Evolutionary conservation across 2,888 invertebrate genomes (phyloP).

Genomic region (Punctoribates punctum): DNA sequence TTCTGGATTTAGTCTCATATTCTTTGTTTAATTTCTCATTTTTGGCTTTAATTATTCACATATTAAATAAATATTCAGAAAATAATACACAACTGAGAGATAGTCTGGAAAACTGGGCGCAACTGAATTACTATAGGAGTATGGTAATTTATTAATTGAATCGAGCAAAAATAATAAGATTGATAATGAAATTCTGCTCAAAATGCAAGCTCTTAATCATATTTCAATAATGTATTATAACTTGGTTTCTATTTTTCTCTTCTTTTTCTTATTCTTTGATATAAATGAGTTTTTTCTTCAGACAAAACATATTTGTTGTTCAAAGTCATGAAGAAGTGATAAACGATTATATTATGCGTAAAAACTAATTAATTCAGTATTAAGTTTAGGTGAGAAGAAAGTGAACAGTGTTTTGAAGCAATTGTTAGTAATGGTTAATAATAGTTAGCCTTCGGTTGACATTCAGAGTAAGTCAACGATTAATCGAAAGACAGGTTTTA

Average conservation of each 20-base stretch:
- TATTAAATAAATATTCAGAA: not conserved
- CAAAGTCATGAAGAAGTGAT: conserved; percentile 29
- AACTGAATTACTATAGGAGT: not conserved
- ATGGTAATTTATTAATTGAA: conserved; percentile 3
- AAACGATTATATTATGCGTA: conserved; percentile 30
- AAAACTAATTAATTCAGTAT: conserved; percentile 27
- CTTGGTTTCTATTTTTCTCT: not conserved
- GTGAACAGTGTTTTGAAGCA: not conserved
- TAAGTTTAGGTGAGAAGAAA: conserved; percentile 24
- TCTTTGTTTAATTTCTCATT: not conserved
- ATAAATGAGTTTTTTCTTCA: conserved; percentile 15
- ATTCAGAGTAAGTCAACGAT: not conserved
- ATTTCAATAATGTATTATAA: conserved; percentile 24
- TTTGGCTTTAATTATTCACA: conserved; percentile 10
- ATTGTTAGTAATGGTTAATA: not conserved
- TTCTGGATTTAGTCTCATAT: not conserved
- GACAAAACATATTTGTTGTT: not conserved
- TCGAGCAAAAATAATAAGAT: conserved; percentile 12
- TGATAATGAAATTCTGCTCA: conserved; percentile 26
- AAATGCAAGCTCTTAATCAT: conserved; percentile 5
- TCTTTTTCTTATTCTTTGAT: not conserved
- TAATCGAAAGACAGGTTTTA: not conserved
- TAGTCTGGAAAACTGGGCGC: conserved; percentile 2
- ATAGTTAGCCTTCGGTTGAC: conserved; percentile 5
- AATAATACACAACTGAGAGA: not conserved